phyloP scores from a whole-genome alignment of 2,888 invertebrate species.

The Melanargia galathea region DNA sequence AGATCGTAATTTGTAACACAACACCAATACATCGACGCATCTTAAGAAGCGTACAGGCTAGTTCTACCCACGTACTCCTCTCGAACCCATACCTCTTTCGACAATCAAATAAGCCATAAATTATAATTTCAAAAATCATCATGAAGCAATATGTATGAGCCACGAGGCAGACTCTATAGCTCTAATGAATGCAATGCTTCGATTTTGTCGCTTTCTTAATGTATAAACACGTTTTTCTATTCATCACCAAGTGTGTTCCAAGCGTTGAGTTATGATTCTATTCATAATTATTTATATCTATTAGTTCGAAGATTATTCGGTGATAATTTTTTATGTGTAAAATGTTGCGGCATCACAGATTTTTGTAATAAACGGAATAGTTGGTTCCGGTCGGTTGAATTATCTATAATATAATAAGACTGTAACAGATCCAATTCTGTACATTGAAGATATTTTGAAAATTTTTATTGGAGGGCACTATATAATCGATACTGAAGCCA shows the following conservation, averaged over 20 bases:
- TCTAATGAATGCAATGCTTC: conserved; percentile 35
- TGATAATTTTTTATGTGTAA: neutral
- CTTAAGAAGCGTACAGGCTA: conserved; percentile 45
- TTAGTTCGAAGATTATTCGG: neutral
- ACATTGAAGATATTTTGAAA: too few species aligned
- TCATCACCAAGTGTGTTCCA: conserved; percentile 6
- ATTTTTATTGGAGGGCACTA: too few species aligned
- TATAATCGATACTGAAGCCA: too few species aligned
- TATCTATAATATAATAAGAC: too few species aligned
- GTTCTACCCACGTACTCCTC: conserved; percentile 74
- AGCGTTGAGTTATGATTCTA: conserved; percentile 2
- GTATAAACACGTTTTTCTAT: conserved; percentile 31
- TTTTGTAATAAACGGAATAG: too few species aligned
- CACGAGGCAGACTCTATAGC: neutral
- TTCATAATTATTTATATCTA: neutral
- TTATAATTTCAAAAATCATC: conserved; percentile 75
- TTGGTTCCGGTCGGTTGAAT: too few species aligned
- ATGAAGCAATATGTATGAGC: conserved; percentile 47
- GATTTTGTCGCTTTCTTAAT: conserved; percentile 27
- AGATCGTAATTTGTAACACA: conserved; percentile 30
- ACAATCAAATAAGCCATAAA: conserved; percentile 76
- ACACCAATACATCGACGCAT: conserved; percentile 39
- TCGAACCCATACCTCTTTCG: conserved; percentile 65
- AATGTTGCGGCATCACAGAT: neutral
- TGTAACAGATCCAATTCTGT: too few species aligned